Evolutionary conservation across 2,888 invertebrate species (phyloP), one percentile per base, ranked within the genome.

Genomic region (Graphium colonna): DNA sequence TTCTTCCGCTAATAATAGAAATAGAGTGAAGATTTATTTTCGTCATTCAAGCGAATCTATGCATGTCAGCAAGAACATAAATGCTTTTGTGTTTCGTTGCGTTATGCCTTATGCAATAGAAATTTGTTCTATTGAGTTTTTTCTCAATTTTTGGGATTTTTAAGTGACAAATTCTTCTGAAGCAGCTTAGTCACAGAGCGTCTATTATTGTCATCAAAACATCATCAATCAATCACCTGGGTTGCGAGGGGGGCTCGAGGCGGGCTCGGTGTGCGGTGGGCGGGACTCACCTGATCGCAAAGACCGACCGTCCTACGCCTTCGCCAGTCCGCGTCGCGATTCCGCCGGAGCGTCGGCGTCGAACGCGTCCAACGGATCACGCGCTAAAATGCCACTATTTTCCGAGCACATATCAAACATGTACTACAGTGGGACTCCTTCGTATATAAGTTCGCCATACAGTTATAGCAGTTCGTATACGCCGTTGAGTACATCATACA

Each of bases 381-480:
- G 71, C 64, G 60, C 48, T 60, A 78, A 60, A 56, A 94, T 94
- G 94, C 94, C 94, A 66, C 89, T 93, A 58, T 94, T 92, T 77
- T 92, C 92, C 62, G 94, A 94, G 71, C 91, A 92, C 59, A 91
- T 92, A 63, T 90, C 92, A 71, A 92, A 92, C 61, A 90, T 91
- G 82, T 86, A 90, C 76, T 91, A 85, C 69, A 82, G 90, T 70
- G 87, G 88, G 61, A 68, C 79, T 45, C 79, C 88, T 48, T 84
- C 91, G 58, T 84, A 91, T 71, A 74, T 75, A 79, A 90, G 83
- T 80, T 82, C 77, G 67, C 73, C 89, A 1, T 85, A 86, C 60
- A 75, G 75, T 69, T 80, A 91, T 76, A 67, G 82, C 75, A 68
- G 90, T 83, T 79, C 91, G 67, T 67, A 79, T 73, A 62, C 78